Percentiles rank a stretch among this genome's conserved stretches.
Conservation (phyloP, 2,113 vertebrate genomes). For the Motacilla tschutschensis region DNA sequence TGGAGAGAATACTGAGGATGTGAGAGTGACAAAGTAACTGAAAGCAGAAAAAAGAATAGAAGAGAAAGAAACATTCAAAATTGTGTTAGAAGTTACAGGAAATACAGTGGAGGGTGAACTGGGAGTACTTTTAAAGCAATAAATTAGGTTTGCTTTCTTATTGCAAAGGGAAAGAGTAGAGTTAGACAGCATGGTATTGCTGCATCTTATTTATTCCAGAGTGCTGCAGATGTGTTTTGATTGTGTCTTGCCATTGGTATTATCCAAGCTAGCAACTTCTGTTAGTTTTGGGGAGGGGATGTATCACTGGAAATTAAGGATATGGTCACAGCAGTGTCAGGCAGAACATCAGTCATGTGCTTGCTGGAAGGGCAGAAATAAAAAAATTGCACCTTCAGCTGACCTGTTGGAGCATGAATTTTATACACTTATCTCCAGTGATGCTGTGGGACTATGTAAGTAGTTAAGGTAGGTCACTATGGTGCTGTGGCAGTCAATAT, state of each 20-base stretch:
- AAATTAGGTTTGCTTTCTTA: neutral
- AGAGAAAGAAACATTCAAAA: neutral
- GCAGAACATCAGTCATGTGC: neutral
- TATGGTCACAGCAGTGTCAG: neutral
- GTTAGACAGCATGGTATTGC: neutral
- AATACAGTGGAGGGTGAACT: neutral
- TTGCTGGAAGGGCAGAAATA: neutral
- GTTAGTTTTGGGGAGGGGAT: neutral
- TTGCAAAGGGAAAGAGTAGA: neutral
- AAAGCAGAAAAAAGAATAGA: neutral
- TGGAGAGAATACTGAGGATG: neutral
- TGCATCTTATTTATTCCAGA: neutral
- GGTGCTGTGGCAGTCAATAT: neutral
- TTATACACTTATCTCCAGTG: neutral
- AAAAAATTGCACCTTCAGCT: neutral
- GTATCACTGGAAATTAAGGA: neutral
- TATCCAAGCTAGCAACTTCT: neutral
- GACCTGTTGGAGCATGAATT: neutral
- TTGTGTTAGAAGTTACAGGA: neutral
- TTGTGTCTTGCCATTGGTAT: neutral
- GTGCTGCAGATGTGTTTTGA: neutral
- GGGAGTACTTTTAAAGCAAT: neutral
- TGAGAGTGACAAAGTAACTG: neutral
- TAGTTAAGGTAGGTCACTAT: neutral
- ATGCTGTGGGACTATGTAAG: neutral